These are phyloP conservation scores for Nebria ingens DNA, from an alignment of 1,140 invertebrate species.

Conservation along the genomic window DNA sequence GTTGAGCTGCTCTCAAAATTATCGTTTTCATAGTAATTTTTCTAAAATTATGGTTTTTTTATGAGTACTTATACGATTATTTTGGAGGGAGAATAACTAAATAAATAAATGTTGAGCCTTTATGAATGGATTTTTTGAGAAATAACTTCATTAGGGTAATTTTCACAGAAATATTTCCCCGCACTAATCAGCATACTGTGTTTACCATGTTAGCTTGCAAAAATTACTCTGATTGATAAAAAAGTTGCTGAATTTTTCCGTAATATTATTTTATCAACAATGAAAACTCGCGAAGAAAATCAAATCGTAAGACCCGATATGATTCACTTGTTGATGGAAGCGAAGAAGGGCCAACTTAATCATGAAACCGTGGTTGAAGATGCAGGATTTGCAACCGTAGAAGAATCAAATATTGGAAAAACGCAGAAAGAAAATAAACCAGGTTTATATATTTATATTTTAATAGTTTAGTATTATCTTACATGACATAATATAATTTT, in stretches of 20 bases:
- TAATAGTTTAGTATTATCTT: background rate
- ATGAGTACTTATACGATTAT: too few species aligned
- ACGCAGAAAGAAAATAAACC: constrained; percentile 11
- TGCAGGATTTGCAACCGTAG: constrained; percentile 20
- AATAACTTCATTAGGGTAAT: background rate
- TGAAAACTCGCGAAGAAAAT: constrained; percentile 23
- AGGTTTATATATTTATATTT: constrained; percentile 10
- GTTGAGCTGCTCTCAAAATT: constrained; percentile 19
- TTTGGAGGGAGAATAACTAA: background rate
- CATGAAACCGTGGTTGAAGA: constrained; percentile 13
- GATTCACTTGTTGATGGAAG: constrained; percentile 33
- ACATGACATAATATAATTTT: background rate
- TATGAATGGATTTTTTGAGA: background rate
- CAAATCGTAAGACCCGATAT: constrained; percentile 28
- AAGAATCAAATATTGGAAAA: constrained; percentile 17
- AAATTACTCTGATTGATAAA: background rate
- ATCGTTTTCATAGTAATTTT: background rate
- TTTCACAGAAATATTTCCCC: background rate
- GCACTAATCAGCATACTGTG: background rate
- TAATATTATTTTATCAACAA: constrained; percentile 19
- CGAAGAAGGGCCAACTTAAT: constrained; percentile 10
- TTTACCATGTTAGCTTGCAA: background rate
- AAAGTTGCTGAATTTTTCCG: constrained; percentile 22
- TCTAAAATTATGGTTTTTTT: too few species aligned
- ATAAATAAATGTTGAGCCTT: background rate